Percentiles rank a stretch among this genome's conserved stretches.
These are phyloP conservation scores for Intellagama lesueurii DNA, from an alignment of 2,797 vertebrate genomes.

Conservation along the genomic window DNA sequence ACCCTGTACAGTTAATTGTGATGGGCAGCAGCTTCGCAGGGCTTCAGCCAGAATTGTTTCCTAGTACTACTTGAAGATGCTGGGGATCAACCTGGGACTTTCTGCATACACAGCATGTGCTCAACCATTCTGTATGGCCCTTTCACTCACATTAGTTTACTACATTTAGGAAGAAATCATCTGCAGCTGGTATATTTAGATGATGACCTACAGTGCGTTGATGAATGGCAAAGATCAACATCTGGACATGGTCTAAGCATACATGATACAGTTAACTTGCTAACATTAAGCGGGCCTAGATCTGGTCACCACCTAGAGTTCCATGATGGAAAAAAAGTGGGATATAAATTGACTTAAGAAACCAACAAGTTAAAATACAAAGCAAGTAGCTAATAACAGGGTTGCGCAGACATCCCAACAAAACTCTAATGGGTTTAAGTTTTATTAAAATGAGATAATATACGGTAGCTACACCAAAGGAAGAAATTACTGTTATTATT, in stretches of 20 bases:
- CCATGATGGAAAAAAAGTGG: neutral
- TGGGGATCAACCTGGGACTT: too few species aligned
- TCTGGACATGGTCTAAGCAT: too few species aligned
- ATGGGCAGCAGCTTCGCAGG: too few species aligned
- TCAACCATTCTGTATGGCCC: too few species aligned
- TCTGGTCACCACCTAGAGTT: neutral
- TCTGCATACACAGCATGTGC: too few species aligned
- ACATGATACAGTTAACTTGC: neutral
- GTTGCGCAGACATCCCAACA: conserved; percentile 22
- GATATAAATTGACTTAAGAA: neutral
- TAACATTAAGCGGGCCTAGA: neutral
- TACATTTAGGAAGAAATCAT: neutral
- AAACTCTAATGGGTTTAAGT: conserved; percentile 19
- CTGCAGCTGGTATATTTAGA: neutral
- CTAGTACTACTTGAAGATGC: too few species aligned
- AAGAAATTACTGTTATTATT: neutral
- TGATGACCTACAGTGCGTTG: neutral
- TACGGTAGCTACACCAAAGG: neutral
- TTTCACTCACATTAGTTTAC: neutral
- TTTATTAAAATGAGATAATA: conserved; percentile 27
- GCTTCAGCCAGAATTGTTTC: too few species aligned
- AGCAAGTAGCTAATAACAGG: neutral
- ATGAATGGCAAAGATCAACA: conserved; percentile 12
- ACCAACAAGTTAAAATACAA: neutral
- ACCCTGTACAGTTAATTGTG: too few species aligned